Percentiles rank a stretch among this genome's conserved stretches.
phyloP scores from a whole-genome alignment of 2,888 invertebrate species.

The Griposia aprilina region DNA sequence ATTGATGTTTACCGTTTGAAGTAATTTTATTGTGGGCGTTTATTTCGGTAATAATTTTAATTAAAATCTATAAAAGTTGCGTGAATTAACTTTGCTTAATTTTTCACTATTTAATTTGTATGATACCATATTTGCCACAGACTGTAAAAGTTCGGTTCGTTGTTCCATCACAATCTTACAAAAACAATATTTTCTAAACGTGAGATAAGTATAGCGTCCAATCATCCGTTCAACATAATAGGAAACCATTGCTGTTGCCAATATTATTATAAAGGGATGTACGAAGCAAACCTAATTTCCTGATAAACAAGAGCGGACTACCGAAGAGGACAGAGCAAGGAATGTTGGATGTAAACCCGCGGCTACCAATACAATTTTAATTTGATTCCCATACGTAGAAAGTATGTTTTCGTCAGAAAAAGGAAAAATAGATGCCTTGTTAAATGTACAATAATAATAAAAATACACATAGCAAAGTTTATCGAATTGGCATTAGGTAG shows the following conservation, averaged over 20 bases:
- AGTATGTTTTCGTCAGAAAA: not conserved
- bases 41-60: not conserved
- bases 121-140: not conserved
- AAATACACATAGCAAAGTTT: not conserved
- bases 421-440: not conserved
- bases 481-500: too few species aligned
- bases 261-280: constrained; percentile 6
- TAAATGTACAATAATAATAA: too few species aligned
- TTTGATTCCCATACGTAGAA: not conserved
- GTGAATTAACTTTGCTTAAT: not conserved
- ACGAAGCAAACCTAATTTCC: not conserved
- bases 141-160: not conserved
- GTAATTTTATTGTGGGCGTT: not conserved
- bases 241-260: constrained; percentile 2
- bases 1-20: too few species aligned
- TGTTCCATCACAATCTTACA: not conserved
- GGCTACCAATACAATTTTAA: constrained; percentile 73
- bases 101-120: not conserved
- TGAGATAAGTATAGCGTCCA: not conserved
- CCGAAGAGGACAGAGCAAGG: too few species aligned
- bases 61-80: not conserved
- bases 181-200: not conserved
- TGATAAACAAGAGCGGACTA: too few species aligned
- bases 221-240: constrained; percentile 2
- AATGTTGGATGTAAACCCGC: not conserved